Base-by-base conservation (phyloP, 2,797 vertebrate species). In the Hephaestus fuliginosus region DNA sequence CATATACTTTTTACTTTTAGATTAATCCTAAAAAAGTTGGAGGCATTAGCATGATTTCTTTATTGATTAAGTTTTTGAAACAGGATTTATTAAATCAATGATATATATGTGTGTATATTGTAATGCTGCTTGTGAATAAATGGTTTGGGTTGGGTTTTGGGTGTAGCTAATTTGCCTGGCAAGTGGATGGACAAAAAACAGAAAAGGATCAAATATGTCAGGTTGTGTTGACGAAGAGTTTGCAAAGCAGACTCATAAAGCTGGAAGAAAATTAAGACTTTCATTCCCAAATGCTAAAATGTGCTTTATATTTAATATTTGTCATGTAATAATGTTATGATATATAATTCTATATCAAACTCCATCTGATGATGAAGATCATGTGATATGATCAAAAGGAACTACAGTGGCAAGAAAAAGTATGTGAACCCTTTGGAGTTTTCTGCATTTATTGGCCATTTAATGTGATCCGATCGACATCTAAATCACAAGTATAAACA, bases 131-230 rank as follows among this genome's bases (percentile, higher is more conserved):
- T 60, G 12, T 22, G 58, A 67, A 62, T 69, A 15, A 72, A 60
- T 5, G 17, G 49, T 56, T 49, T 62, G 17, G 57, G 10, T 66
- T 49, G 7, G 22, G 2, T 20, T 80, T 80, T 51, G 14, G 71
- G 20, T 75, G 61, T 39, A 39, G 9, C 49, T 49, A 66, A 48
- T 65, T 44, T 52, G 8, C 36, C 10, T 57, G 17, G 60, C 2
- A 8, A 55, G 49, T 64, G 36, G 44, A 56, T 51, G 5, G 17
- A 82, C 1, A 25, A 25, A 25, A 25, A 25, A 68, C 65, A 69
- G n/a, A 25, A 72, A 70, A n/a, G 41, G 22, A n/a, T 62, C 13
- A 81, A 53, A 70, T 51, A 66, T 36, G 43, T 2, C 17, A 2
- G 25, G 43, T 12, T 28, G 5, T 57, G 17, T 10, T 56, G 44